Conservation (phyloP, 23 tunicate species). For the Botrylloides violaceus region DNA sequence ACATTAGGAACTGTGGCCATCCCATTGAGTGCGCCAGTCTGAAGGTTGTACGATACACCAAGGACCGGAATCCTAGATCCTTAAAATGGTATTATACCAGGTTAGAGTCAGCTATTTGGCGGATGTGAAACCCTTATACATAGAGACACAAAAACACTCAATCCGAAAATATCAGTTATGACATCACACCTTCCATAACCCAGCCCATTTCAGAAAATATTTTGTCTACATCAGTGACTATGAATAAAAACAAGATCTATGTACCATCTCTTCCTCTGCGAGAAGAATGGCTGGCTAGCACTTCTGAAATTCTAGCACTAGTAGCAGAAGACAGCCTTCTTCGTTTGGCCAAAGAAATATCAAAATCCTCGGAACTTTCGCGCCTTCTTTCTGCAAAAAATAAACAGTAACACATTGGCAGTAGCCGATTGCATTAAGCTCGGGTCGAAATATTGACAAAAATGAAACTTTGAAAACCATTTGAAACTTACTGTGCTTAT, state of each 20-base stretch:
- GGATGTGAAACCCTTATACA: no score
- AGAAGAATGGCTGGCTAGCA: slow-evolving; percentile 8
- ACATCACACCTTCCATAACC: no score
- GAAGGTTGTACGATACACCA: slow-evolving; percentile 73
- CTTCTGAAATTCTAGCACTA: slow-evolving; percentile 19
- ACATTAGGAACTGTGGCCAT: slow-evolving; percentile 38
- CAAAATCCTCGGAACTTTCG: neutral
- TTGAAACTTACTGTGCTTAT: neutral
- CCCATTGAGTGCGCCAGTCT: slow-evolving; percentile 79
- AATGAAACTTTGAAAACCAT: neutral
- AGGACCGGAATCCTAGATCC: slow-evolving; percentile 27
- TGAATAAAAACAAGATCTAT: neutral
- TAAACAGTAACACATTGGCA: neutral
- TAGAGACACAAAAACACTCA: no score
- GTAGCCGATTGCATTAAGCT: no score
- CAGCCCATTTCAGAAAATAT: no score
- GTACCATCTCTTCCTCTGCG: slow-evolving; percentile 7
- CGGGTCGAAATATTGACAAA: no score
- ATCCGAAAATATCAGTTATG: no score
- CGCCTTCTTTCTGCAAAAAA: neutral
- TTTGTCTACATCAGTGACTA: no score
- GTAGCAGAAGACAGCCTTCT: slow-evolving; percentile 22
- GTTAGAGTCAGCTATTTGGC: no score
- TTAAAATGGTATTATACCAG: no score
- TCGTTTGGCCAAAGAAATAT: neutral